Conservation (phyloP, 1,140 invertebrate genomes). For the Drosophila littoralis region DNA sequence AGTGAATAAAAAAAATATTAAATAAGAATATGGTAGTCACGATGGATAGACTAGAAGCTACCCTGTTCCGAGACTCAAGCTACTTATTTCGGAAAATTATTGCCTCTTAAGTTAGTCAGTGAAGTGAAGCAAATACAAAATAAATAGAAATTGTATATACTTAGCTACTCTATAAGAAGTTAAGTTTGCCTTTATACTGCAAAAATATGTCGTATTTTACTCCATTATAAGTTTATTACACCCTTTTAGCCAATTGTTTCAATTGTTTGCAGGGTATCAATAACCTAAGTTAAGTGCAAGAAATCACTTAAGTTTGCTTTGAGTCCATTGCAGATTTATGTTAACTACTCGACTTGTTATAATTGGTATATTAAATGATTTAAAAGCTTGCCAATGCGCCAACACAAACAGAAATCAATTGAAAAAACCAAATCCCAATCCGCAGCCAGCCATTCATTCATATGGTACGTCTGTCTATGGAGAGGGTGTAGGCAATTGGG, state of each 20-base stretch:
- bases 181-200: no score
- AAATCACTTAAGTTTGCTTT: slow-evolving; percentile 76
- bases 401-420: slow-evolving; percentile 81
- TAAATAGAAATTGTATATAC: no score
- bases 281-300: slow-evolving; percentile 46
- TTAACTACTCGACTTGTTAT: slow-evolving; percentile 83
- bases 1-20: slow-evolving; percentile 23
- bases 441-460: slow-evolving; percentile 45
- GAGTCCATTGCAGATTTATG: slow-evolving; percentile 72
- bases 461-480: slow-evolving; percentile 29
- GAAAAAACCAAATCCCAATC: slow-evolving; percentile 24
- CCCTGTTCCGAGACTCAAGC: neutral
- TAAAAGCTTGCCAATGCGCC: slow-evolving; percentile 70
- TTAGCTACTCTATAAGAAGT: no score
- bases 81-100: neutral
- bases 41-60: slow-evolving; percentile 3
- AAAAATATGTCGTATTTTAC: neutral
- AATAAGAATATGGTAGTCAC: neutral
- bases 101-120: no score
- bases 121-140: no score
- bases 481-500: slow-evolving; percentile 59
- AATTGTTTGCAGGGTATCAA: slow-evolving; percentile 5
- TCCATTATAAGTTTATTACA: neutral
- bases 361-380: slow-evolving; percentile 83
- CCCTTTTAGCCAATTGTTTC: neutral